These are phyloP conservation scores for Psophia crepitans DNA, from an alignment of 2,113 vertebrate species.

Conservation along the genomic window DNA sequence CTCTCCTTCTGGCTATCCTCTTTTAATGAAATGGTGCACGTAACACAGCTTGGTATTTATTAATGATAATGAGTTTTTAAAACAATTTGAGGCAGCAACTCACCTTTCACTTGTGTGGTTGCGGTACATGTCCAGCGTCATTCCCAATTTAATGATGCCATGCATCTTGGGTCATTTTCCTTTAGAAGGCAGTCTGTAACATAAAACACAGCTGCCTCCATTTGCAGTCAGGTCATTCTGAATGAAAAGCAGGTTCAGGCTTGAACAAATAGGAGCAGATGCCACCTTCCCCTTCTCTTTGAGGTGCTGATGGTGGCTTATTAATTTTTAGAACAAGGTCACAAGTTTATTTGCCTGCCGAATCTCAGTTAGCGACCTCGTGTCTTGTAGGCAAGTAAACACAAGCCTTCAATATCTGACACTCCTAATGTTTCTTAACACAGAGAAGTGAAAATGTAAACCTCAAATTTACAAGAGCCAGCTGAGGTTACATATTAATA, in stretches of 20 bases:
- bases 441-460: not conserved
- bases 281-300: not conserved
- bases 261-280: constrained; percentile 8
- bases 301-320: not conserved
- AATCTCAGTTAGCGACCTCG: not conserved
- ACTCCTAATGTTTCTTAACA: not conserved
- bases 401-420: not conserved
- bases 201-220: not conserved
- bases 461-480: not conserved
- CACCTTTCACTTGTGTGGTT: constrained; percentile 33
- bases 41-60: constrained; percentile 47
- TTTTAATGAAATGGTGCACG: not conserved
- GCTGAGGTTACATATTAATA: not conserved
- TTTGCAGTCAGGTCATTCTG: not conserved
- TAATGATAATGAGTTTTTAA: constrained; percentile 31
- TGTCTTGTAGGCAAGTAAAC: not conserved
- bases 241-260: constrained; percentile 13
- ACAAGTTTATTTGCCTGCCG: not conserved
- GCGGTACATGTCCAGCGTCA: not conserved
- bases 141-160: not conserved
- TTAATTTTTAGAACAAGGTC: constrained; percentile 39
- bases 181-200: not conserved
- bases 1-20: not conserved
- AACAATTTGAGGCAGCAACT: constrained; percentile 31
- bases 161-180: not conserved